phyloP scores from a whole-genome alignment of 2,797 vertebrate genomes.

The Sebastes elongatus region DNA sequence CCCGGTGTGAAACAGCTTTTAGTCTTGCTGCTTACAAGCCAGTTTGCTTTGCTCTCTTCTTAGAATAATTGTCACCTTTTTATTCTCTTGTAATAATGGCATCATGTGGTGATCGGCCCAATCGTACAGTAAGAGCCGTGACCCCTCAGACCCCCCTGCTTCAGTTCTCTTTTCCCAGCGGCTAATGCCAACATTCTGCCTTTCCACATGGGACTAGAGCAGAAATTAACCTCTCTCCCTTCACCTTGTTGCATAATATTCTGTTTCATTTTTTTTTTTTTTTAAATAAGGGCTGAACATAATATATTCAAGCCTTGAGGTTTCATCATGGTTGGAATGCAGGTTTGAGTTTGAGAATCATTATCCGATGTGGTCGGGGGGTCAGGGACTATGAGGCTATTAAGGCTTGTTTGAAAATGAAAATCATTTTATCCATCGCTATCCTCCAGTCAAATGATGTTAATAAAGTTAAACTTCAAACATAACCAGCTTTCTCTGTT shows the following conservation, averaged over 20 bases:
- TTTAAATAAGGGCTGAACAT: background rate
- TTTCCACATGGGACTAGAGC: conserved; percentile 7
- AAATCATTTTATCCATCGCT: background rate
- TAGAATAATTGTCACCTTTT: background rate
- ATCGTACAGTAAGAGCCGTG: conserved; percentile 4
- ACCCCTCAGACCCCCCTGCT: conserved; percentile 9
- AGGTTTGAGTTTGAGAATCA: background rate
- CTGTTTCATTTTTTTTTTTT: conserved; percentile 12
- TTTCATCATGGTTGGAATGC: background rate
- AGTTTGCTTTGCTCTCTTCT: background rate
- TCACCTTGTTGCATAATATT: background rate
- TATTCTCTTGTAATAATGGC: conserved; percentile 31
- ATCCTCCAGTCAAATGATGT: background rate
- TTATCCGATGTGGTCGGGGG: background rate
- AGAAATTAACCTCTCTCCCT: conserved; percentile 43
- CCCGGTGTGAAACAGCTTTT: background rate
- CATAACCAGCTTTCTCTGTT: background rate
- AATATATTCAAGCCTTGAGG: background rate
- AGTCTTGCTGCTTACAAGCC: background rate
- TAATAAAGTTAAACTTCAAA: background rate
- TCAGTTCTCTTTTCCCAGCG: background rate
- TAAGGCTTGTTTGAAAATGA: background rate
- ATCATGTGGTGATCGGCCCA: conserved; percentile 20
- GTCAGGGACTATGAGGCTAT: background rate
- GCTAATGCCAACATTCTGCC: conserved; percentile 1